Conservation (phyloP, 2,113 vertebrate genomes). For the Casuarius casuarius region DNA sequence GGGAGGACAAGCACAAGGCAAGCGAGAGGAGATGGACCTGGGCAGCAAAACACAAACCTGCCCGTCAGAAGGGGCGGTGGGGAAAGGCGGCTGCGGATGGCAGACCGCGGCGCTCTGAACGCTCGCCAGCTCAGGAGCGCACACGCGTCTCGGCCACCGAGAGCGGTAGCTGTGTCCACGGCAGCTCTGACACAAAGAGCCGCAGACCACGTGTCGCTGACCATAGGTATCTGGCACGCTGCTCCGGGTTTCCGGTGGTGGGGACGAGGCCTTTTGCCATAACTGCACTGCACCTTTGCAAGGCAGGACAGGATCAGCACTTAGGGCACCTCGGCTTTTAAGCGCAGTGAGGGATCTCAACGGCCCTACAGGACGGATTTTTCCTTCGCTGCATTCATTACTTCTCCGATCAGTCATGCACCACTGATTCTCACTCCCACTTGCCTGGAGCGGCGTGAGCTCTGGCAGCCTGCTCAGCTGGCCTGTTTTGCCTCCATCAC, state of each 20-base stretch:
- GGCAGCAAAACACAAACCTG: background rate
- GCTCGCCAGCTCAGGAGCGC: background rate
- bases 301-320: background rate
- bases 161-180: no score
- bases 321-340: fast-evolving
- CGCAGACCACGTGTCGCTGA: background rate
- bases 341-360: background rate
- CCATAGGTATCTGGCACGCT: background rate
- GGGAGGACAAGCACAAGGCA: no score
- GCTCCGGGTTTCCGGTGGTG: background rate
- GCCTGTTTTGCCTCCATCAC: fast-evolving
- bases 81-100: background rate
- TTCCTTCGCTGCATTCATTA: background rate
- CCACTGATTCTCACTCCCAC: background rate
- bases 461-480: background rate
- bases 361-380: background rate
- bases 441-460: background rate
- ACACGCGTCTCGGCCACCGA: no score
- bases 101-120: no score
- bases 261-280: background rate
- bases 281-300: background rate
- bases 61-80: no score
- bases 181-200: background rate
- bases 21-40: background rate
- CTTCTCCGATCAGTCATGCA: background rate